Evolutionary conservation across 1,140 invertebrate genomes (phyloP).

Genomic region (Drosophila mojavensis): DNA sequence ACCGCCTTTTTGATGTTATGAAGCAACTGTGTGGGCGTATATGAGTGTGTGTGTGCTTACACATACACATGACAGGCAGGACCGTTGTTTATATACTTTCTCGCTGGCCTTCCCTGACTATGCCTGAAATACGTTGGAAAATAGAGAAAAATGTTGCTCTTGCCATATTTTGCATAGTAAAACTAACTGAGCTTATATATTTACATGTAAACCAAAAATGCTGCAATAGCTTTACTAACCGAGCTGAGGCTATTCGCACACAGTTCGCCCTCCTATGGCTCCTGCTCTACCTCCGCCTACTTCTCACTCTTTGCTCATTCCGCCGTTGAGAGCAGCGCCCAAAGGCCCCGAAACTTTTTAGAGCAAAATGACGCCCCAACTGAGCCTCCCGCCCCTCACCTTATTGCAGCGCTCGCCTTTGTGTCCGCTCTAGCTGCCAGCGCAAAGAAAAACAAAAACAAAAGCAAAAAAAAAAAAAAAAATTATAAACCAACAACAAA

Average conservation of each 20-base stretch:
- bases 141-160: conserved; percentile 56
- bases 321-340: conserved; percentile 40
- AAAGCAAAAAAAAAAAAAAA: conserved; percentile 19
- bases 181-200: conserved; percentile 68
- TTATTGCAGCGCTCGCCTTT: conserved; percentile 1
- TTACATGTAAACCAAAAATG: conserved; percentile 34
- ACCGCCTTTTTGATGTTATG: conserved; percentile 45
- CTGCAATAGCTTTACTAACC: conserved; percentile 14
- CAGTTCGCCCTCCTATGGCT: neutral
- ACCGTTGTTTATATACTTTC: conserved; percentile 24
- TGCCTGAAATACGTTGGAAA: conserved; percentile 25
- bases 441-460: conserved; percentile 24
- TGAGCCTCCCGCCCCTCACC: conserved; percentile 8
- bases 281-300: neutral
- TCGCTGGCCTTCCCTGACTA: neutral
- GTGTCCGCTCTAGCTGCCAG: conserved; percentile 7
- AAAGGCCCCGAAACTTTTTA: conserved; percentile 51
- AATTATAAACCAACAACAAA: conserved; percentile 43
- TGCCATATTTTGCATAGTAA: conserved; percentile 72
- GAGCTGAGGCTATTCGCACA: neutral
- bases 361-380: conserved; percentile 46
- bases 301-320: conserved; percentile 22
- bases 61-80: conserved; percentile 36
- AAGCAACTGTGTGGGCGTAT: neutral
- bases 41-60: conserved; percentile 7